These are phyloP conservation scores for Sprattus sprattus DNA, from an alignment of 2,113 vertebrate genomes.

Conservation along the genomic window DNA sequence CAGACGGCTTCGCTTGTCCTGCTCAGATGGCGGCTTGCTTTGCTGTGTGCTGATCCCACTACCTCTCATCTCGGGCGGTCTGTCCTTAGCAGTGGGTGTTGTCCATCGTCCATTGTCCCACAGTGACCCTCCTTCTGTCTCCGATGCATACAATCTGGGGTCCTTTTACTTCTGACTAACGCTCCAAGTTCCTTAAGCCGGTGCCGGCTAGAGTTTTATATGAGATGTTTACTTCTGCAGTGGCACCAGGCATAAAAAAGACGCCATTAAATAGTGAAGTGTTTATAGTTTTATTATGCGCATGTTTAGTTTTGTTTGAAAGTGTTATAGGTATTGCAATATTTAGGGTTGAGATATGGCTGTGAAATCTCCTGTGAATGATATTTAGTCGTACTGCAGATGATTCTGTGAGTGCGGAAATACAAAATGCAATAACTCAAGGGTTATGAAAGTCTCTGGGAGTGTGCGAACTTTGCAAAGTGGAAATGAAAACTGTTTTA, in stretches of 20 bases:
- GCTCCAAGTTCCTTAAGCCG: not conserved
- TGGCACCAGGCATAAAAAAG: not conserved
- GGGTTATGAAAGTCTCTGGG: not conserved
- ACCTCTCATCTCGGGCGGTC: not conserved
- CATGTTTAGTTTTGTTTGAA: not conserved
- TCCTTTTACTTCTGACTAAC: not conserved
- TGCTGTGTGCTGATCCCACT: not conserved
- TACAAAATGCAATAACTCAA: not conserved
- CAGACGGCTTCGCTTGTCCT: conserved; percentile 55
- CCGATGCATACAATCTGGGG: not conserved
- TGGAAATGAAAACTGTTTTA: not conserved
- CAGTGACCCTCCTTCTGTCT: not conserved
- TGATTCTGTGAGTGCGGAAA: not conserved
- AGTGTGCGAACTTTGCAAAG: not conserved
- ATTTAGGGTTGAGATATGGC: not conserved
- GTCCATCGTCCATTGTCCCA: not conserved
- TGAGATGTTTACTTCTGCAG: not conserved
- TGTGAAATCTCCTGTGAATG: not conserved
- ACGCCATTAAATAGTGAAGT: not conserved
- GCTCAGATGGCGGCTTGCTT: conserved; percentile 46
- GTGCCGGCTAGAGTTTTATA: not conserved
- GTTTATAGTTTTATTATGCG: not conserved
- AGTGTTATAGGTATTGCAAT: not conserved
- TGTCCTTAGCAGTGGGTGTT: not conserved
- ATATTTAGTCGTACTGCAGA: not conserved